These are phyloP conservation scores for Thryonomys swinderianus DNA, from an alignment of 2,113 vertebrate genomes.

Conservation along the genomic window DNA sequence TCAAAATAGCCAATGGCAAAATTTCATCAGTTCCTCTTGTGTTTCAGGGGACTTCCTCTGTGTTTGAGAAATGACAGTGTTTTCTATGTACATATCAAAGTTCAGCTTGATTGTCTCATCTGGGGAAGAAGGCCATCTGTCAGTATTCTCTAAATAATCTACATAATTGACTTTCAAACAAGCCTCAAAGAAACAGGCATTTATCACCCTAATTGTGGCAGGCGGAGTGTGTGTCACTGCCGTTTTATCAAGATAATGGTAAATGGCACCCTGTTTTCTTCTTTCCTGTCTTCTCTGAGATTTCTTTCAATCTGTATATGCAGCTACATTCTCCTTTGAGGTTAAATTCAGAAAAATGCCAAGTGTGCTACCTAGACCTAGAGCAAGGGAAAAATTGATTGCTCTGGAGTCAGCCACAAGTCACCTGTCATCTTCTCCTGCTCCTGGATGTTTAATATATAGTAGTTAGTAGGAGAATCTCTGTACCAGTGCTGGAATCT, in stretches of 20 bases:
- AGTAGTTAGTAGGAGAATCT: background rate
- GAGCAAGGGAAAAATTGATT: background rate
- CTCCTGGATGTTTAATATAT: background rate
- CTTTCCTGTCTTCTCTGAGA: constrained; percentile 69
- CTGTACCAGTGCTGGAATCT: background rate
- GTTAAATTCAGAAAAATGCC: constrained; percentile 53
- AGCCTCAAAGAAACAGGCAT: constrained; percentile 87
- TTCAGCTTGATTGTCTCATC: constrained; percentile 88
- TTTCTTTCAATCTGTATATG: constrained; percentile 73
- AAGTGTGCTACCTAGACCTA: background rate
- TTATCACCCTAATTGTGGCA: constrained; percentile 90
- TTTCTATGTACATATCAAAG: constrained; percentile 86
- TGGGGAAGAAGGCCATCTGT: constrained; percentile 88
- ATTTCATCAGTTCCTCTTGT: constrained; percentile 83
- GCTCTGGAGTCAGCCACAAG: background rate
- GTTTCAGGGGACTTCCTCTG: constrained; percentile 83
- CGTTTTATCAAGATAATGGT: constrained; percentile 86
- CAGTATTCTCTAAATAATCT: constrained; percentile 90
- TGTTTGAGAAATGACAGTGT: constrained; percentile 86
- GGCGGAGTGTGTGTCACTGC: constrained; percentile 82
- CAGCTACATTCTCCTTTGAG: background rate
- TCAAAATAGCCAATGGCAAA: constrained; percentile 84
- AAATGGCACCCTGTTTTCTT: constrained; percentile 79
- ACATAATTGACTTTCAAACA: constrained; percentile 91
- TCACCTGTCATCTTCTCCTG: background rate